Evolutionary conservation across 1,140 invertebrate genomes (phyloP).

Genomic region (Daktulosphaira vitifoliae): DNA sequence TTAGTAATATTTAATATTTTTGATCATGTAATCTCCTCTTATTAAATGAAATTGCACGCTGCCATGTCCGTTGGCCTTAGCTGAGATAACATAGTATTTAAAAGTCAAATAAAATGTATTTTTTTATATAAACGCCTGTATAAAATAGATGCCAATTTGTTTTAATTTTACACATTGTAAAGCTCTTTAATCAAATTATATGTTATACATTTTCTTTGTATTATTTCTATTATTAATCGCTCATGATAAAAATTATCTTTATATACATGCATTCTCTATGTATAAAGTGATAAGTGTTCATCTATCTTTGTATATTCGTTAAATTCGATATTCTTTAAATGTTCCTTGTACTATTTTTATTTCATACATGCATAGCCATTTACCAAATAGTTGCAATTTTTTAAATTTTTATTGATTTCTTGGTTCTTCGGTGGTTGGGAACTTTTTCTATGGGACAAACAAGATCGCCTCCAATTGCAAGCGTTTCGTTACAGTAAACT

Average conservation of each 20-base stretch:
- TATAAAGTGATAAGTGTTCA: not conserved
- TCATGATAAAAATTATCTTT: too few species aligned
- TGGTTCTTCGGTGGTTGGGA: constrained; percentile 10
- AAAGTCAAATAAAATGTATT: not conserved
- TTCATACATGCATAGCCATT: too few species aligned
- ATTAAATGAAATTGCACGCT: too few species aligned
- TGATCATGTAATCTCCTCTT: too few species aligned
- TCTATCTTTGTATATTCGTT: too few species aligned
- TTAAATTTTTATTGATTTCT: not conserved
- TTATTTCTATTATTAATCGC: too few species aligned
- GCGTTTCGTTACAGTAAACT: constrained; percentile 14
- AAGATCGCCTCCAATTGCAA: constrained; percentile 27
- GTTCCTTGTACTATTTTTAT: not conserved
- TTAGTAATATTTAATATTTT: too few species aligned
- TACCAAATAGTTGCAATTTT: too few species aligned
- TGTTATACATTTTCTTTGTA: too few species aligned
- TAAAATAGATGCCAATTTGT: constrained; percentile 29
- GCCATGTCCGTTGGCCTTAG: not conserved
- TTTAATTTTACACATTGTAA: not conserved
- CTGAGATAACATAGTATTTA: not conserved
- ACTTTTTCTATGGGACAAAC: constrained; percentile 20
- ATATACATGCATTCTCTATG: not conserved
- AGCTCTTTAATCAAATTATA: too few species aligned
- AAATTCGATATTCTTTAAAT: not conserved
- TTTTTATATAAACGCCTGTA: constrained; percentile 16